Percentiles rank a stretch among this genome's conserved stretches.
Evolutionary conservation across 2,888 invertebrate genomes (phyloP).

Genomic region (Cyclophora albipunctata): DNA sequence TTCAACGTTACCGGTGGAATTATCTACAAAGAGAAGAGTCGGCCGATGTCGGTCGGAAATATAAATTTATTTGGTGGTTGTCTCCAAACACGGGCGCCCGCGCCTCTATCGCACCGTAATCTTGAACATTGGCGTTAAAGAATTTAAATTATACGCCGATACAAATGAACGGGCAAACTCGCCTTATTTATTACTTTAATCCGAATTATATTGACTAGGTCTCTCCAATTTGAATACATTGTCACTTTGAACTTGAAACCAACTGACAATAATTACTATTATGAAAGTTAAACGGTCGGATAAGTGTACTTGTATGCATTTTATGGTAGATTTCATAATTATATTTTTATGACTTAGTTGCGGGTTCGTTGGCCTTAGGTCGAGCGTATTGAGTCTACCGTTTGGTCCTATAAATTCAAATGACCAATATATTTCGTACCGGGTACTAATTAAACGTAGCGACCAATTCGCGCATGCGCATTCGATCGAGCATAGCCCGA

Average conservation of each 20-base stretch:
- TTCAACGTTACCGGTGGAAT: constrained; percentile 74
- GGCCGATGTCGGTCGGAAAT: constrained; percentile 67
- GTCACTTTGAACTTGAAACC: constrained; percentile 33
- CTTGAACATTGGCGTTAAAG: constrained; percentile 76
- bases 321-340: neutral
- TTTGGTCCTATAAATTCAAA: constrained; percentile 48
- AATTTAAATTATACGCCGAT: constrained; percentile 75
- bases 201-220: constrained; percentile 71
- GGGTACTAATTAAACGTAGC: constrained; percentile 61
- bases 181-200: constrained; percentile 72
- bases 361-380: constrained; percentile 31
- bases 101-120: constrained; percentile 70
- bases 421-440: constrained; percentile 62
- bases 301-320: neutral
- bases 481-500: constrained; percentile 49
- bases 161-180: constrained; percentile 71
- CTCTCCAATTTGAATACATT: constrained; percentile 53
- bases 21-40: constrained; percentile 73
- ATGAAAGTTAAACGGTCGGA: too few relatives aligned
- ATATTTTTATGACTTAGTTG: constrained; percentile 17
- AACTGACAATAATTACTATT: neutral
- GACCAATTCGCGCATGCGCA: constrained; percentile 62
- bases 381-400: constrained; percentile 17
- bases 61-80: constrained; percentile 74
- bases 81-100: constrained; percentile 67